Percentiles rank a stretch among this genome's conserved stretches.
Conservation (phyloP, 1,140 invertebrate genomes). For the Antheraea mylitta region DNA sequence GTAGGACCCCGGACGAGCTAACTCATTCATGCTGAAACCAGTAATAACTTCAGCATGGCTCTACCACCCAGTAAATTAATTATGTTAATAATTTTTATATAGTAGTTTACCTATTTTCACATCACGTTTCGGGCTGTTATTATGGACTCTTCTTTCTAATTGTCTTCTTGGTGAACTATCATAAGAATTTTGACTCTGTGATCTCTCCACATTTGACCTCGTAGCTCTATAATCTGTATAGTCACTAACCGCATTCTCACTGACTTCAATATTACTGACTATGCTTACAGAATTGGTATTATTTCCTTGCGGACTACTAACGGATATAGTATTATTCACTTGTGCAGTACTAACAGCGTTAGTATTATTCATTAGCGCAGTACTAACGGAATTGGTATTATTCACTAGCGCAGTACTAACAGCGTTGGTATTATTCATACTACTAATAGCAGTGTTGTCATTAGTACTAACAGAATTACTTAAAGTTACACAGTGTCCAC, state of each 20-base stretch:
- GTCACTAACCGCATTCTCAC: not conserved
- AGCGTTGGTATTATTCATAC: not conserved
- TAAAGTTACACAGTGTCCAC: not conserved
- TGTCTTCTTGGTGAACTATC: conserved; percentile 38
- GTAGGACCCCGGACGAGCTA: too few relatives aligned
- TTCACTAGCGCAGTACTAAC: not conserved
- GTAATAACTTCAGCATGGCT: too few relatives aligned
- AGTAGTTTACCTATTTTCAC: conserved; percentile 49
- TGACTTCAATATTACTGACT: not conserved
- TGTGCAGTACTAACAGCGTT: conserved; percentile 11
- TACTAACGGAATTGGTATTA: conserved; percentile 11
- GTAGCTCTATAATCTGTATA: conserved; percentile 20
- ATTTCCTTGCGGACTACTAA: not conserved
- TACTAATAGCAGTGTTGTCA: not conserved
- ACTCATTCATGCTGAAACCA: too few relatives aligned
- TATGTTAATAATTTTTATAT: too few relatives aligned
- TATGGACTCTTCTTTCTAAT: conserved; percentile 32
- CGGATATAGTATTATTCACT: not conserved
- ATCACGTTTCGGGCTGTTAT: conserved; percentile 51
- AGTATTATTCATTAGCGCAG: conserved; percentile 19
- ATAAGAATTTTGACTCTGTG: conserved; percentile 62
- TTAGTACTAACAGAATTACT: not conserved
- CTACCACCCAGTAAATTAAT: too few relatives aligned
- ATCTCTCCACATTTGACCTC: conserved; percentile 52
- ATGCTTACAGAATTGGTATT: not conserved